Evolutionary conservation across 1,140 invertebrate genomes (phyloP).

Genomic region (Leptestheria dahalacensis): DNA sequence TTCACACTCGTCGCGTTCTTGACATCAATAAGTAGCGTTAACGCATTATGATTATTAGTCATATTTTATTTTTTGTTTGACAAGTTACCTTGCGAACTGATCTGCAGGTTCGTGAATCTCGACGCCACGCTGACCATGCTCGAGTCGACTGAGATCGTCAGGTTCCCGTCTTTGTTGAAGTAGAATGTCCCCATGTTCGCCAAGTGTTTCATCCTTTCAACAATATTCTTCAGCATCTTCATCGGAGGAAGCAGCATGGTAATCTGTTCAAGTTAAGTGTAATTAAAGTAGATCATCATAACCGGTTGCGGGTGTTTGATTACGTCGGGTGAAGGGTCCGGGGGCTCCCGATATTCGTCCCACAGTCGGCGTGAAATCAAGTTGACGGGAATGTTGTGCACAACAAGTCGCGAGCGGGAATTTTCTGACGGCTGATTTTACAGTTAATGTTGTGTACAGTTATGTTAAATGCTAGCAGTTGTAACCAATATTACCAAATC

Average conservation of each 20-base stretch:
- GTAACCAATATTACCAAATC: background rate
- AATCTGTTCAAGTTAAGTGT: background rate
- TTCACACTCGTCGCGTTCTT: background rate
- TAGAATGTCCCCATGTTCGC: slow-evolving; percentile 4
- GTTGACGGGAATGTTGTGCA: slow-evolving; percentile 6
- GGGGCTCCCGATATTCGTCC: slow-evolving; percentile 1
- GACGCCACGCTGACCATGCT: slow-evolving; percentile 1
- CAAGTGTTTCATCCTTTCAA: slow-evolving; percentile 6
- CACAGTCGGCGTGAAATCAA: background rate
- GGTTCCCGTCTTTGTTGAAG: background rate
- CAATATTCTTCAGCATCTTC: background rate
- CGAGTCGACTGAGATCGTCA: background rate
- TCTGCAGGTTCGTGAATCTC: background rate
- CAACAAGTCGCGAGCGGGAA: slow-evolving; percentile 1
- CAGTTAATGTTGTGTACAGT: background rate
- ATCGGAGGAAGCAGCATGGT: background rate
- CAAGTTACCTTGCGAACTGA: background rate
- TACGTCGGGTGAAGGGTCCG: background rate
- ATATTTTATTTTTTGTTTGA: too few relatives aligned
- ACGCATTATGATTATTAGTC: too few relatives aligned
- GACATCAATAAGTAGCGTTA: too few relatives aligned
- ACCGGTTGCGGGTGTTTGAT: background rate
- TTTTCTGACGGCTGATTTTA: background rate
- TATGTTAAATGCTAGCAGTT: background rate
- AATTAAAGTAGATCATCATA: background rate